Evolutionary conservation across 2,113 vertebrate genomes (phyloP), one percentile per base, ranked within the genome.

Genomic region (Mirounga angustirostris): DNA sequence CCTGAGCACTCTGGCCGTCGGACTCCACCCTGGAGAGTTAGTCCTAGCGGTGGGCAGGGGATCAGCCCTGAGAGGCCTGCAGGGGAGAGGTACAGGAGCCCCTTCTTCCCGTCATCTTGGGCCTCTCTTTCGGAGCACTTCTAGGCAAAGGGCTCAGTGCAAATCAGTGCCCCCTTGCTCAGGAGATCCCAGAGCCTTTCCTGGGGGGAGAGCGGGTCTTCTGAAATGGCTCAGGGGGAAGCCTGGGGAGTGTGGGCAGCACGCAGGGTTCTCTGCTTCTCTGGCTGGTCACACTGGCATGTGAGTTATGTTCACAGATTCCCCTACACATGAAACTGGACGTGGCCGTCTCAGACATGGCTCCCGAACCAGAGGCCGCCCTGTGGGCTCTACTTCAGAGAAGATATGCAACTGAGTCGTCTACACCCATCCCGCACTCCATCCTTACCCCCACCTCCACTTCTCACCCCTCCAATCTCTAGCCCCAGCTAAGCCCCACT

Each of bases 241-340:
- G 14, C 59, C 22, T 30, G 36, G 82, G 63, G 0, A 1, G 6
- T 13, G 15, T 5, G 40, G 50, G 54, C 36, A 65, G 94, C 5
- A 6, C n/a, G 24, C 13, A 73, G 80, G 5, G 18, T 7, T 89
- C 71, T 86, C 84, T 14, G 0, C 33, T 85, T 84, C 88, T 65
- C 61, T 15, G 11, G 2, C 59, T 0, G 13, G 18, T 4, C 54
- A 50, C 0, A 0, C 19, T 16, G 1, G 0, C 1, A 0, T 4
- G 24, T 3, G 78, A 82, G 30, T 61, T 80, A 92, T 95, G 89
- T 61, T 79, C 89, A 87, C 3, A 4, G 33, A 36, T 18, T 15
- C 33, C 28, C 4, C 43, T 4, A 2, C 63, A 33, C 89, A 59
- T 33, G 95, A 52, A 89, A 93, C 28, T 1, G 33, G 33, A 58